Evolutionary conservation across 2,797 vertebrate species (phyloP).

Genomic region (Pteropus rufus): DNA sequence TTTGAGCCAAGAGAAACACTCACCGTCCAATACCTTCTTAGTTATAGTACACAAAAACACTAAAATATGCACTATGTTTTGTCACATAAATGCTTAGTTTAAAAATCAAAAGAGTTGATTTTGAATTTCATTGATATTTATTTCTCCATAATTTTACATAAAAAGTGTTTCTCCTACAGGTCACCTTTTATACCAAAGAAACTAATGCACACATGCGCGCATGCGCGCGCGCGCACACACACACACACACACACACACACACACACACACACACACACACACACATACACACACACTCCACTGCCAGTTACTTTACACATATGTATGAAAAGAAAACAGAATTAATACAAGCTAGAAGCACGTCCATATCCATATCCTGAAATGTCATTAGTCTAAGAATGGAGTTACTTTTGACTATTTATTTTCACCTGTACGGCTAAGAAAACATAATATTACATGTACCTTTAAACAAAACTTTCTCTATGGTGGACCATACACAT

Average conservation of each 20-base stretch:
- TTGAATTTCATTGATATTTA: neutral
- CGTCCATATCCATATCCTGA: constrained; percentile 43
- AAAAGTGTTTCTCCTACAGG: neutral
- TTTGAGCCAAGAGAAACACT: constrained; percentile 56
- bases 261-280: neutral
- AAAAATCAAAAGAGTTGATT: neutral
- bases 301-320: constrained; percentile 37
- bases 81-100: neutral
- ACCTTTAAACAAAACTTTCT: constrained; percentile 42
- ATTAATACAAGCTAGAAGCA: constrained; percentile 30
- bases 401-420: constrained; percentile 49
- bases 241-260: no score
- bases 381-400: neutral
- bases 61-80: neutral
- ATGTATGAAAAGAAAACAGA: constrained; percentile 60
- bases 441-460: constrained; percentile 35
- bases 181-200: constrained; percentile 30
- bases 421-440: constrained; percentile 43
- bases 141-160: neutral
- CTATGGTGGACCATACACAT: neutral
- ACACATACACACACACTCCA: neutral
- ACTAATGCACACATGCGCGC: neutral
- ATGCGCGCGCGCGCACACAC: no score
- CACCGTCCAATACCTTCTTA: neutral
- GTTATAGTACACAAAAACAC: neutral